These are phyloP conservation scores for Cyclargus thomasi DNA, from an alignment of 1,140 invertebrate species.

Conservation along the genomic window DNA sequence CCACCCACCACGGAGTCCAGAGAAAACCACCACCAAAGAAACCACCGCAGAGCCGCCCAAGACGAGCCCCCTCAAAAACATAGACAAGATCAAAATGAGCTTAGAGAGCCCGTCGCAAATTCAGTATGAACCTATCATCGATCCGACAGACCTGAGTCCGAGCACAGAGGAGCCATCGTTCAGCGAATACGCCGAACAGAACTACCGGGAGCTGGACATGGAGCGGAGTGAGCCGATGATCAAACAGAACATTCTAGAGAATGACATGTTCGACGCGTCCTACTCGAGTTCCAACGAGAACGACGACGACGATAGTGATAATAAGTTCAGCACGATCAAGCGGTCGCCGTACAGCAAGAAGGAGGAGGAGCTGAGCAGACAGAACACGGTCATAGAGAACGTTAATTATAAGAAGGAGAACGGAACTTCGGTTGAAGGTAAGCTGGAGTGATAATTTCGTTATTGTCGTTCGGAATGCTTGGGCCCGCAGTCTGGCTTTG, in stretches of 20 bases:
- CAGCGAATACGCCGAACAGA: conserved; percentile 20
- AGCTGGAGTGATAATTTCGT: too few relatives aligned
- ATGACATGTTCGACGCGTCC: conserved; percentile 71
- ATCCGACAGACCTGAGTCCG: conserved; percentile 61
- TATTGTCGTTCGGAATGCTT: too few relatives aligned
- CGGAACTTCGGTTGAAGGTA: conserved; percentile 62
- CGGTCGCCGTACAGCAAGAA: conserved; percentile 79
- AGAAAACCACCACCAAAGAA: conserved; percentile 25
- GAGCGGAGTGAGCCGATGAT: conserved; percentile 71
- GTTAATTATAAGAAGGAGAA: conserved; percentile 69
- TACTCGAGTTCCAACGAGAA: conserved; percentile 76
- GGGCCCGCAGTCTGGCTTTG: too few relatives aligned
- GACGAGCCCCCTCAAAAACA: conserved; percentile 69
- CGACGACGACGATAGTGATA: conserved; percentile 77
- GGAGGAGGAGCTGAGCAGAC: conserved; percentile 56
- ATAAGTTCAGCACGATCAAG: conserved; percentile 81
- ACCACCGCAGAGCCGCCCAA: conserved; percentile 37
- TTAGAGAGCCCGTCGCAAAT: conserved; percentile 70
- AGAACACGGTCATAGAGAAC: conserved; percentile 73
- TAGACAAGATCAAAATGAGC: conserved; percentile 72
- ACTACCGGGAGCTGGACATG: conserved; percentile 38
- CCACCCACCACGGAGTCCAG: conserved; percentile 24
- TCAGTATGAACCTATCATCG: conserved; percentile 69
- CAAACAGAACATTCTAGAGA: conserved; percentile 73
- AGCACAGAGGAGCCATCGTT: conserved; percentile 45